Evolutionary conservation across 1,140 invertebrate genomes (phyloP).

Genomic region (Bombus confusus): DNA sequence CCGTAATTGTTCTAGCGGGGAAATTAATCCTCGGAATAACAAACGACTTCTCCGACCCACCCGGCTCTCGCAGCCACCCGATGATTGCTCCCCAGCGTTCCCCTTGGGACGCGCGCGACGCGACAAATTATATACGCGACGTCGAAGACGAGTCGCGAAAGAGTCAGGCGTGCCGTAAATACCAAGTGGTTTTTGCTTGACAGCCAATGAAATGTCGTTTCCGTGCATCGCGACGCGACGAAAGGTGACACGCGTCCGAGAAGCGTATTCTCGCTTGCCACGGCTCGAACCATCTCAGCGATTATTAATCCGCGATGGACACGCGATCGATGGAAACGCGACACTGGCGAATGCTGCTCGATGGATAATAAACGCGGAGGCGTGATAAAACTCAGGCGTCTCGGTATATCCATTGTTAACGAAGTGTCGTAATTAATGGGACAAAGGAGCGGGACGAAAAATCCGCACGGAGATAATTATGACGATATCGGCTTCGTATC

Average conservation of each 20-base stretch:
- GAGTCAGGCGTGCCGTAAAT: slow-evolving; percentile 46
- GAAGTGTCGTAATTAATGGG: slow-evolving; percentile 31
- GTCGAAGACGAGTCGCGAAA: background rate
- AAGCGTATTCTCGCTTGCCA: no score
- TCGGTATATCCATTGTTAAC: background rate
- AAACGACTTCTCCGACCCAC: slow-evolving; percentile 32
- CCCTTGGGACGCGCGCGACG: slow-evolving; percentile 3
- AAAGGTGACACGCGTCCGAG: no score
- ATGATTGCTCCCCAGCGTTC: background rate
- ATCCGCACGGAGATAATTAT: slow-evolving; percentile 23
- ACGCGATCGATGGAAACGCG: no score
- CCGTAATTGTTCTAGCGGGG: slow-evolving; percentile 52
- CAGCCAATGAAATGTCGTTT: slow-evolving; percentile 14
- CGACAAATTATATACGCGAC: slow-evolving; percentile 42
- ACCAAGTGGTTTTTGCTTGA: slow-evolving; percentile 1
- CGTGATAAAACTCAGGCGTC: background rate
- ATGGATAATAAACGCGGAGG: background rate
- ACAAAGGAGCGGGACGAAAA: slow-evolving; percentile 13
- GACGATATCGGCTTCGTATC: background rate
- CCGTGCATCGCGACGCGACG: background rate
- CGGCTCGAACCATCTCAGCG: no score
- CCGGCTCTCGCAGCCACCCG: no score
- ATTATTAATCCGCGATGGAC: no score
- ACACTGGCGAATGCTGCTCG: no score
- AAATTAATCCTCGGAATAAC: slow-evolving; percentile 52